Evolutionary conservation across 2,113 vertebrate species (phyloP).

Genomic region (Mesocricetus auratus): DNA sequence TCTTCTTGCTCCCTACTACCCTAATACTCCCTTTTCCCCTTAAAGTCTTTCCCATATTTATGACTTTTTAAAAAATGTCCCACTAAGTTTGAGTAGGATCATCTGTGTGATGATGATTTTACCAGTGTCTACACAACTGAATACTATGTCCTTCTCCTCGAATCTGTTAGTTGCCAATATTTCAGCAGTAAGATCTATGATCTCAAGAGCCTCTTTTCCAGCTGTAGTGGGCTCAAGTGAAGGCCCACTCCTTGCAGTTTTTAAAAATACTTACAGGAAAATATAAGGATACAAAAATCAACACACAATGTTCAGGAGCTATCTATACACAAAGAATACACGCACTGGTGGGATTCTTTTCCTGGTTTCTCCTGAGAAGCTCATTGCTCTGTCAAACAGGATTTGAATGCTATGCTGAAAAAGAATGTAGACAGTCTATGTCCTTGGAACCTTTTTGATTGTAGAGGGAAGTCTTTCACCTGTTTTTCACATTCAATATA

Average conservation of each 20-base stretch:
- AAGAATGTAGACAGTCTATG: not conserved
- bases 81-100: not conserved
- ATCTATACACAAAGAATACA: not conserved
- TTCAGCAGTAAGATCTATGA: not conserved
- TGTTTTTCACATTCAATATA: not conserved
- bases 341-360: not conserved
- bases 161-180: not conserved
- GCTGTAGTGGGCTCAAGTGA: not conserved
- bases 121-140: not conserved
- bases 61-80: not conserved
- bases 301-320: not conserved
- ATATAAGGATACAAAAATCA: not conserved
- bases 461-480: not conserved
- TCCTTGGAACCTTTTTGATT: not conserved
- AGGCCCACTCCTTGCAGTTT: not conserved
- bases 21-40: not conserved
- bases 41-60: not conserved
- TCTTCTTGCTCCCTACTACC: not conserved
- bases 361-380: not conserved
- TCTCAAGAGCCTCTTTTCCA: not conserved
- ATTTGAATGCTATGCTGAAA: not conserved
- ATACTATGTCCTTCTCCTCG: not conserved
- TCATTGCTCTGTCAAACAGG: not conserved
- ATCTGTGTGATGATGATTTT: not conserved
- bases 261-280: not conserved